Evolutionary conservation across 2,888 invertebrate genomes (phyloP).

Genomic region (Formica aserva): DNA sequence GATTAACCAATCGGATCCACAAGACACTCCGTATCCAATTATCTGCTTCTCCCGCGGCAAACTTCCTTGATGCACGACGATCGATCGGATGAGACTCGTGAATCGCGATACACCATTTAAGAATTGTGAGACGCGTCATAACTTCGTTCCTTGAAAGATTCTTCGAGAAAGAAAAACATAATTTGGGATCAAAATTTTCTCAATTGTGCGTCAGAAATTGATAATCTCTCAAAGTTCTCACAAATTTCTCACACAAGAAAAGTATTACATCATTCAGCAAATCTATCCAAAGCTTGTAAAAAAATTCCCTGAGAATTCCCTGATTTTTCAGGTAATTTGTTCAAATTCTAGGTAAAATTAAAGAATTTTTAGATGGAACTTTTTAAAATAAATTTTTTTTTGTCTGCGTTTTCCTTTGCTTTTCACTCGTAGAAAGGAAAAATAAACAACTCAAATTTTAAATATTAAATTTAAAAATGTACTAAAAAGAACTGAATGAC

Average conservation of each 20-base stretch:
- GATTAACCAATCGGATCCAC: constrained; percentile 55
- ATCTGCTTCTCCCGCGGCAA: constrained; percentile 35
- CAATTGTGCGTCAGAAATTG: not conserved
- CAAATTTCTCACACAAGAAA: not conserved
- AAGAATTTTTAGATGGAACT: no score
- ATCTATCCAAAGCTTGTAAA: no score
- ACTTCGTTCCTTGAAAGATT: not conserved
- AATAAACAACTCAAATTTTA: no score
- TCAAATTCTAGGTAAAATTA: no score
- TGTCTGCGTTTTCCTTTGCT: no score
- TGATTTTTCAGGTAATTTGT: no score
- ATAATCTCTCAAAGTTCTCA: not conserved
- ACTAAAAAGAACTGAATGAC: no score
- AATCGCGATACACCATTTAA: constrained; percentile 30
- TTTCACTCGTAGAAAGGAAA: no score
- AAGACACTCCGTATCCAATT: constrained; percentile 44
- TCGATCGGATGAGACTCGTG: constrained; percentile 38
- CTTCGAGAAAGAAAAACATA: not conserved
- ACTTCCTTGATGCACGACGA: constrained; percentile 41
- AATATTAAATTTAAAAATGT: no score
- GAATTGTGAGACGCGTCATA: not conserved
- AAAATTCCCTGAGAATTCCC: no score
- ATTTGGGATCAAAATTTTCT: not conserved
- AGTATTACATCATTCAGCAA: not conserved
- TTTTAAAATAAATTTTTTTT: no score